Percentiles rank a stretch among this genome's conserved stretches.
phyloP scores from a whole-genome alignment of 2,113 vertebrate species.

The Mormyrus lacerda region DNA sequence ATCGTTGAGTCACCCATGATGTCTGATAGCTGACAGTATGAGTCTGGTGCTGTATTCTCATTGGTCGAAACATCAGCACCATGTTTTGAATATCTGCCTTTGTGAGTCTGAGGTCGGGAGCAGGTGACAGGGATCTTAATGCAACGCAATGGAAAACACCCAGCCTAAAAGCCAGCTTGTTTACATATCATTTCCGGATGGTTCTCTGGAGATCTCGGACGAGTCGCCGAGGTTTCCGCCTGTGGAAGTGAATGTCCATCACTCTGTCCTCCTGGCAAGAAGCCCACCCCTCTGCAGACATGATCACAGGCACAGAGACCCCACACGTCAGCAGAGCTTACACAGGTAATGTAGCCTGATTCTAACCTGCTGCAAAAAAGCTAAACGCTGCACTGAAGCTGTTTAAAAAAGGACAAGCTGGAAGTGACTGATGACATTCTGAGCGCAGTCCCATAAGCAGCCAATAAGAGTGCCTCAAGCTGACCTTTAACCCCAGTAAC shows the following conservation, averaged over 20 bases:
- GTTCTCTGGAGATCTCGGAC: background rate
- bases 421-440: background rate
- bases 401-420: background rate
- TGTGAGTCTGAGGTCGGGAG: background rate
- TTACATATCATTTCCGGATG: background rate
- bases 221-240: no score
- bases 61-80: background rate
- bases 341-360: background rate
- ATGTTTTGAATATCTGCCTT: background rate
- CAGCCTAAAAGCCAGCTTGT: background rate
- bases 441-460: background rate
- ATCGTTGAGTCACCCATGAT: background rate
- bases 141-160: background rate
- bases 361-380: background rate
- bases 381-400: background rate
- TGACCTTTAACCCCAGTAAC: background rate
- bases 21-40: background rate
- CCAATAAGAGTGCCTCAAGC: background rate
- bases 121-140: background rate
- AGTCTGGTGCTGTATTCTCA: background rate
- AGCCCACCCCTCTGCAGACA: slow-evolving; percentile 6
- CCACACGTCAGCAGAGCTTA: background rate
- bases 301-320: slow-evolving; percentile 30
- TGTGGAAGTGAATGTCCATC: slow-evolving; percentile 2
- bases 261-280: slow-evolving; percentile 25